Conservation (phyloP, 92 coral and sea anemone genomes). For the Parazoanthus atlanticus region DNA sequence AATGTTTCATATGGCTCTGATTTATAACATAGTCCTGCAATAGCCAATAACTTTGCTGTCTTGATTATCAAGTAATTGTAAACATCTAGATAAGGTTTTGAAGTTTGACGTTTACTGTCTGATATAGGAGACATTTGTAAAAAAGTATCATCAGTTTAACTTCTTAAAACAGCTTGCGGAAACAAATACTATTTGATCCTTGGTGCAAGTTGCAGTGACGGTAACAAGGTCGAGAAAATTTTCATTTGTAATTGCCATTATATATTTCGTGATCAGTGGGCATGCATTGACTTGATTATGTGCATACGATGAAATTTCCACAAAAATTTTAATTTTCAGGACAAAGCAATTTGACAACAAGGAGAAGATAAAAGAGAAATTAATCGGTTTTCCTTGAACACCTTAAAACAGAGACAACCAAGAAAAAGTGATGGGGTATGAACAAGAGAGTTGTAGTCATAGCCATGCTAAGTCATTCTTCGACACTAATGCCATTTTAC, state of each 20-base stretch:
- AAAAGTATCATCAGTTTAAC: background rate
- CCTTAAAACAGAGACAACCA: background rate
- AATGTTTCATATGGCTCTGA: too few species aligned
- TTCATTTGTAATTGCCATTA: background rate
- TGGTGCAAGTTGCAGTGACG: background rate
- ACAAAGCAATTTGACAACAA: too few species aligned
- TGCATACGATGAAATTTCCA: background rate
- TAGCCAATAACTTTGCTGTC: background rate
- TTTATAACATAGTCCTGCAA: background rate
- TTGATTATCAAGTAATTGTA: background rate
- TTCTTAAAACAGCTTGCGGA: background rate
- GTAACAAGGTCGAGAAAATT: too few species aligned
- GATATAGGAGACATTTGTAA: background rate
- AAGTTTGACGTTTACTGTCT: background rate
- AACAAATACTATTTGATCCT: background rate
- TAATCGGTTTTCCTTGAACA: background rate
- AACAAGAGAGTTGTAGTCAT: background rate
- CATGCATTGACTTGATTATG: background rate
- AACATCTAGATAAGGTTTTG: background rate
- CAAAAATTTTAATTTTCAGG: background rate
- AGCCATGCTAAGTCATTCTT: background rate
- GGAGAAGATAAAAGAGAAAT: background rate
- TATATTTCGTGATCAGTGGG: background rate
- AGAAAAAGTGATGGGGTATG: background rate
- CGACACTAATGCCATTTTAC: too few species aligned